These are phyloP conservation scores for Mesembrinibis cayennensis DNA, from an alignment of 2,113 vertebrate species.

Conservation along the genomic window DNA sequence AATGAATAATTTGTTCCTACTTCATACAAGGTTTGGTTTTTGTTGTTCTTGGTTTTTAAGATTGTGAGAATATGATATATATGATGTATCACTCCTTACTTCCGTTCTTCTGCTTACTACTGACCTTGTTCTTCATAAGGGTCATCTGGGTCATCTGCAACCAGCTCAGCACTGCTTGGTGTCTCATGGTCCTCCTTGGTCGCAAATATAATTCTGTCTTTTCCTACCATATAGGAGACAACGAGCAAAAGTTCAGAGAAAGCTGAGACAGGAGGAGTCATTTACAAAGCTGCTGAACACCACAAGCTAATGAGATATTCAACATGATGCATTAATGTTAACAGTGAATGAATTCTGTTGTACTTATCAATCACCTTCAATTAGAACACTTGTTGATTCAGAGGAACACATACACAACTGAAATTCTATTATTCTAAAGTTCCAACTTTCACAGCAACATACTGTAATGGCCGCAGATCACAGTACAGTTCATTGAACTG, in stretches of 20 bases:
- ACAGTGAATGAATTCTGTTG: neutral
- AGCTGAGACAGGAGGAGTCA: neutral
- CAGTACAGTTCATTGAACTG: neutral
- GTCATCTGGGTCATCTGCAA: conserved; percentile 93
- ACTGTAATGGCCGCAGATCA: neutral
- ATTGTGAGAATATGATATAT: neutral
- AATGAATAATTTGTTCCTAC: neutral
- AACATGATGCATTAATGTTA: neutral
- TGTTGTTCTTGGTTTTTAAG: neutral
- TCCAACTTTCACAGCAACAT: neutral
- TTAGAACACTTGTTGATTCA: neutral
- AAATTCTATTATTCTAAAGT: neutral
- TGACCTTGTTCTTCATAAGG: conserved; percentile 92
- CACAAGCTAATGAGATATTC: neutral
- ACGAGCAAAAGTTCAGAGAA: neutral
- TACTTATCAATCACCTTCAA: neutral
- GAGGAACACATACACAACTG: neutral
- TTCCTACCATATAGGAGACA: conserved; percentile 67
- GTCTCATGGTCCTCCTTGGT: conserved; percentile 92
- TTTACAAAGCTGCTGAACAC: neutral
- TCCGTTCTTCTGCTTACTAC: neutral
- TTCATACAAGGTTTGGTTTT: neutral
- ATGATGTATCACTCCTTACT: neutral
- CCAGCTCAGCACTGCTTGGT: conserved; percentile 93
- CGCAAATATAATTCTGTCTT: conserved; percentile 83